Evolutionary conservation across 92 coral and sea anemone species (phyloP).

Genomic region (Palythoa grandis): DNA sequence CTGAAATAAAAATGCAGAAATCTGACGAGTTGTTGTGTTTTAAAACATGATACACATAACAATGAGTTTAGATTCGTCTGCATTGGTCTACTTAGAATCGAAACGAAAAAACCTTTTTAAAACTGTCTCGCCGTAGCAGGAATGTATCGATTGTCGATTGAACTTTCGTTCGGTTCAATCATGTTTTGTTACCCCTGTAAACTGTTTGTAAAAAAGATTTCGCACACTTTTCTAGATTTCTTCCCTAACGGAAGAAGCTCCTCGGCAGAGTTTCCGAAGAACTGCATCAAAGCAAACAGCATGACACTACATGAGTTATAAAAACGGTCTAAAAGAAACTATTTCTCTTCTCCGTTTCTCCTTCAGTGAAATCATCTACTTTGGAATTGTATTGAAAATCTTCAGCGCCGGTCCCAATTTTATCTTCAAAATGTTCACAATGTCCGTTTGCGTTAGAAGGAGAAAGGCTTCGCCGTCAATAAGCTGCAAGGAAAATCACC

Average conservation of each 20-base stretch:
- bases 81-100: too few species aligned
- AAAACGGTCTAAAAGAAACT: background rate
- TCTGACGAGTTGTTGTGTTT: too few species aligned
- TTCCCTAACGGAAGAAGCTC: too few species aligned
- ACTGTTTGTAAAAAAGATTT: too few species aligned
- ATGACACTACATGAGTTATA: background rate
- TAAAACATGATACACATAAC: too few species aligned
- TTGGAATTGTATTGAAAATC: conserved; percentile 90
- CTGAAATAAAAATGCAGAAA: background rate
- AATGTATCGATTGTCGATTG: too few species aligned
- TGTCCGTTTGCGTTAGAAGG: conserved; percentile 89
- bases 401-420: conserved; percentile 96
- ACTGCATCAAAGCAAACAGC: background rate
- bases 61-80: too few species aligned
- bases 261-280: background rate
- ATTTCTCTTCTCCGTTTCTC: background rate
- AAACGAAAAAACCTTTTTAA: too few species aligned
- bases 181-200: too few species aligned
- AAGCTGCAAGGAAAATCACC: conserved; percentile 60
- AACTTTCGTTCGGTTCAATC: too few species aligned
- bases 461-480: conserved; percentile 97
- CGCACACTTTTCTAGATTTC: too few species aligned
- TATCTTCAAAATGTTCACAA: conserved; percentile 88
- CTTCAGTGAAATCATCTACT: conserved; percentile 15
- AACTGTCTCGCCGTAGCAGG: too few species aligned